Base-by-base conservation (phyloP, 2,888 invertebrate species). In the Drosophila mercatorum region DNA sequence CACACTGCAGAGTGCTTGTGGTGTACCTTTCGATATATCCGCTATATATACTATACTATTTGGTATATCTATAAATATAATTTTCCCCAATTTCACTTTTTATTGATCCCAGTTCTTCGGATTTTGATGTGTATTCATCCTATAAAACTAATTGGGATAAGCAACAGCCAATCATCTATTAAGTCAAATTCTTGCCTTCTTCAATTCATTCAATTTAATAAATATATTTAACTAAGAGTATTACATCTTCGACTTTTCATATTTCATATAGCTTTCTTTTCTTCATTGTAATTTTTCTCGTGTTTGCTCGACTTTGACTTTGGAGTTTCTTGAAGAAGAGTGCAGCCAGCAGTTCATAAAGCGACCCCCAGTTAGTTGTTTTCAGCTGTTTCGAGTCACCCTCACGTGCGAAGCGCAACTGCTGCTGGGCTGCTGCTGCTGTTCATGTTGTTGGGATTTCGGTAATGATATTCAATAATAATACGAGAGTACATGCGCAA, bases 401-500 rank as follows among this genome's bases (percentile, higher is more conserved):
- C 81, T 68, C 66, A 68, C 73, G 69, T 72, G 62, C 61, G 49
- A 46, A 41, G 46, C 31, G 41, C 68, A 36, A 60, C 38, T 58
- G 31, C 8, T 44, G 31, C 22, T 22, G 22, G 22, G 22, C 22
- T 22, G 22, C 68, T 40, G 62, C 38, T 58, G 31, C 8, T 44
- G 31, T 36, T 46, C 14, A 14, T 46, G 46, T 12, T 63, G 68
- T 53, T 38, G 47, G 59, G 59, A 31, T 56, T 58, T 67, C 38
- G 62, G 80, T 90, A 79, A 90, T 90, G 87, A 78, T 86, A 88
- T 87, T 87, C 87, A 87, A 90, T 87, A 87, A 86, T 75, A 82
- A 68, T 55, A 47, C 17, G 56, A 36, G 57, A 76, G 68, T 75
- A 74, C 88, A 83, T 75, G 89, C 68, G 55, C 63, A 75, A 69